Evolutionary conservation across 2,113 vertebrate genomes (phyloP), one percentile per base, ranked within the genome.

Genomic region (Rana temporaria): DNA sequence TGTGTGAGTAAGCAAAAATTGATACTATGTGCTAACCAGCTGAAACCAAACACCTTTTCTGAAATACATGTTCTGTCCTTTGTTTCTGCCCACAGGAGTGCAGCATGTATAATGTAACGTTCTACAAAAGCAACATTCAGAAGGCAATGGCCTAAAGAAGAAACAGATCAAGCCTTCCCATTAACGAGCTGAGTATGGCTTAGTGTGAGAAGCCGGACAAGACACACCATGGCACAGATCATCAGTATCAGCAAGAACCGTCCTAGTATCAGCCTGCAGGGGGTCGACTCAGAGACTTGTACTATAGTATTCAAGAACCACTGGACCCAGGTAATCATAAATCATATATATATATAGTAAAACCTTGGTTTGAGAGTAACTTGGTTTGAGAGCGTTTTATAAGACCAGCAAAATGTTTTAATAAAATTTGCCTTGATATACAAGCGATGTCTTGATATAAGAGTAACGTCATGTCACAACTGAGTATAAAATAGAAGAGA

Each of bases 241-340:
- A 90, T 89, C 65, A 93, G 88, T 83, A 92, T 92, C 90, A 94
- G 86, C 88, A 91, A 76, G 90, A 92, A 91, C 19, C 92, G 84
- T 65, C 93, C 95, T 92, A 87, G 94, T 79, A 89, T 94, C 32
- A 94, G 93, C 88, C 92, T 97, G 81, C 93, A 93, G 84, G 96
- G 95, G 85, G 97, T 96, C 90, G 98, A 99, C 87, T 97, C 98
- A 69, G 97, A 99, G 93, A 99, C 97, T 81, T 99, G 98, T 92
- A 97, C 97, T 96, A 99, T 99, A 82, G 98, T 99, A 63, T 99
- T 99, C 93, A 96, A 95, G 91, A 99, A 98, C 88, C 98, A 99
- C 92, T 99, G 98, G 98, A 92, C 96, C 64, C 98, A 99, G 97
- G 98, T 99, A 95, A 92, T 22, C 59, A 84, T 32, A 38, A 32